Evolutionary conservation across 2,113 vertebrate species (phyloP).

Genomic region (Oncorhynchus keta): DNA sequence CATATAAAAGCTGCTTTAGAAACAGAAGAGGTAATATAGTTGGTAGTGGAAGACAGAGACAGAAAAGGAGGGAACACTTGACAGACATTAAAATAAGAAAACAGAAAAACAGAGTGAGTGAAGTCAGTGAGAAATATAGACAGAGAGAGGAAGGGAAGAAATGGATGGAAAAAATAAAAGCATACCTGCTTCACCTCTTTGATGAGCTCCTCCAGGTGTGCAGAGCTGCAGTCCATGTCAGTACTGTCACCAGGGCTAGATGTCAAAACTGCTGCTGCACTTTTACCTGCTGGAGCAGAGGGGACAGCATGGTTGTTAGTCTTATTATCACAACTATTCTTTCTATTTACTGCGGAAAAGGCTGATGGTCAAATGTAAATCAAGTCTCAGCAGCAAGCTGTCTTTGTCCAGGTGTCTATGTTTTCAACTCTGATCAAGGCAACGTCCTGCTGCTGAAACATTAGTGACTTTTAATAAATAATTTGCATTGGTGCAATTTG

Average conservation of each 20-base stretch:
- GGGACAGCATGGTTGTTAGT: constrained; percentile 1
- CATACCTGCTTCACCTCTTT: constrained; percentile 79
- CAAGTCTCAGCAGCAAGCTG: too few species aligned
- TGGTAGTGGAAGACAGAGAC: neutral
- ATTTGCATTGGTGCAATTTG: too few species aligned
- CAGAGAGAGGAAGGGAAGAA: neutral
- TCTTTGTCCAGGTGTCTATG: too few species aligned
- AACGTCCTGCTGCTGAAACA: neutral
- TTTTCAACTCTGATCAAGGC: neutral
- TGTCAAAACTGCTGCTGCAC: constrained; percentile 34
- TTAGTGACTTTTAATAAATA: too few species aligned
- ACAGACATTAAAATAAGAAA: neutral
- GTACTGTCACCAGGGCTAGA: constrained; percentile 62
- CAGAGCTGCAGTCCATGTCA: constrained; percentile 85
- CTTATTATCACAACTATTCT: too few species aligned
- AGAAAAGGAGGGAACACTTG: neutral
- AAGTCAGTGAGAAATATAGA: neutral
- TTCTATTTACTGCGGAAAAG: too few species aligned
- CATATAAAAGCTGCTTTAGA: neutral
- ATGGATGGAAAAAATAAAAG: neutral
- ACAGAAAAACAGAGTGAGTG: neutral
- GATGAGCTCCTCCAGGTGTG: constrained; percentile 83
- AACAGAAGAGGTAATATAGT: neutral
- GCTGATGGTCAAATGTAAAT: too few species aligned
- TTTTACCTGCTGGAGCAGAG: constrained; percentile 74